phyloP scores from a whole-genome alignment of 2,797 vertebrate genomes.

The Carcharodon carcharias region DNA sequence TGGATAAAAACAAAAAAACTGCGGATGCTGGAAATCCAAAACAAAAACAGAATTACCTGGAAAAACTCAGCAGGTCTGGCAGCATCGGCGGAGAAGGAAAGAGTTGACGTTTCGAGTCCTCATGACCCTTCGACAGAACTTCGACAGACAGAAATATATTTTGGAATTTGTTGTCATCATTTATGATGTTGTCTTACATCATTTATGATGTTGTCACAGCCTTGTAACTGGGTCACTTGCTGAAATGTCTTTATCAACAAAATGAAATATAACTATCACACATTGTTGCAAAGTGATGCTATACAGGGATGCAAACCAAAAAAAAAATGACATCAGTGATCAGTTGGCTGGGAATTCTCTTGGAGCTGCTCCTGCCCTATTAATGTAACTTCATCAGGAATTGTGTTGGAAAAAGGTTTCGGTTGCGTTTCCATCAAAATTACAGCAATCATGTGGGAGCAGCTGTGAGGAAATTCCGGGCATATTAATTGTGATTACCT shows the following conservation, averaged over 20 bases:
- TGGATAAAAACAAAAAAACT: too few species aligned
- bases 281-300: slow-evolving; percentile 4
- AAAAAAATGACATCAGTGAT: slow-evolving; percentile 13
- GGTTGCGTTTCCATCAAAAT: not conserved
- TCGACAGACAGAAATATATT: too few species aligned
- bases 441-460: not conserved
- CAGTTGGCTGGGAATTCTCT: not conserved
- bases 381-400: slow-evolving; percentile 27
- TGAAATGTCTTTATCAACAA: not conserved
- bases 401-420: not conserved
- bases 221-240: not conserved
- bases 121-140: too few species aligned
- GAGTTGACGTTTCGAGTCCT: too few species aligned
- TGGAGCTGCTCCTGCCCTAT: not conserved
- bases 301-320: not conserved
- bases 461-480: not conserved
- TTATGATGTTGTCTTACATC: not conserved
- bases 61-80: too few species aligned
- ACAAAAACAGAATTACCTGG: too few species aligned
- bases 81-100: too few species aligned
- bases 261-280: slow-evolving; percentile 32
- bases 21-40: too few species aligned
- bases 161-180: not conserved
- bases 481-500: slow-evolving; percentile 1
- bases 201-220: not conserved